Percentiles rank a stretch among this genome's conserved stretches.
Conservation (phyloP, 1,140 invertebrate genomes). For the Adelges cooleyi region DNA sequence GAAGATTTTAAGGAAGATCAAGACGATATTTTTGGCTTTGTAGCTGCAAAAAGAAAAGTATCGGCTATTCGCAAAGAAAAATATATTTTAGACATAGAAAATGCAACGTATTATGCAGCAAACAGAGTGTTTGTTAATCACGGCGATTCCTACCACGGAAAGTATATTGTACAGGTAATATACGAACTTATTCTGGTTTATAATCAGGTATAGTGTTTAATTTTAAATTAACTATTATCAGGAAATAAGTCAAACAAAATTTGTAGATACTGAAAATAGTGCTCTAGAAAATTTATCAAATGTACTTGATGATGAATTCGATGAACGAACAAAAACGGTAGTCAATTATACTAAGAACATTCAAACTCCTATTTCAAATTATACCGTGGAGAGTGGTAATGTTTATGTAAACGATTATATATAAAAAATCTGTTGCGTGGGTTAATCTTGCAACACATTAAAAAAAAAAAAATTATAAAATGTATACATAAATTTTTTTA, state of each 20-base stretch:
- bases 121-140: conserved; percentile 20
- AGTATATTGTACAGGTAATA: conserved; percentile 22
- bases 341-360: too few species aligned
- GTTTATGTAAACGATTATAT: too few species aligned
- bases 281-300: neutral
- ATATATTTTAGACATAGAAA: neutral
- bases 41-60: conserved; percentile 11
- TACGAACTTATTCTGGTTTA: too few species aligned
- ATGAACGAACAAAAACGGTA: too few species aligned
- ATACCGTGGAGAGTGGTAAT: too few species aligned
- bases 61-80: neutral
- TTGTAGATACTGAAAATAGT: neutral
- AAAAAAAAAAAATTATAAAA: too few species aligned
- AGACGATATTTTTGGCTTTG: conserved; percentile 21
- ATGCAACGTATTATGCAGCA: neutral
- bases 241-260: neutral
- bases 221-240: neutral
- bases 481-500: too few species aligned
- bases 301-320: neutral
- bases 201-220: too few species aligned
- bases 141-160: conserved; percentile 22
- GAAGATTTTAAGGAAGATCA: neutral
- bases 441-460: too few species aligned
- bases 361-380: too few species aligned
- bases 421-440: too few species aligned